Base-by-base conservation (phyloP, 2,888 invertebrate genomes). In the Caenorhabditis auriculariae region DNA sequence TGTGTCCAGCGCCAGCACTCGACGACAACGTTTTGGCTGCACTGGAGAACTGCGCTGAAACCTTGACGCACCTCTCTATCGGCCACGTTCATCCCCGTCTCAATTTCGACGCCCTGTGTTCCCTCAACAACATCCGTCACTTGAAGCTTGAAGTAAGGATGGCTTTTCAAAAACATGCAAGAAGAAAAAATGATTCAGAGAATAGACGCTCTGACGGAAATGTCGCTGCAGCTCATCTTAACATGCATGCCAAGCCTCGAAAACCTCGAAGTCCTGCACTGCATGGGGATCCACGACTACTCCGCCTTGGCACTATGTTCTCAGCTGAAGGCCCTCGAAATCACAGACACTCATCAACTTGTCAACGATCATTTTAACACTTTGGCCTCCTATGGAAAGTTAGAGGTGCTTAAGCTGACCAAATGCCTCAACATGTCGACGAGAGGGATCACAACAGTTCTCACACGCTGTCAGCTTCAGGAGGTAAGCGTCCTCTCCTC, bases 341-440 rank as follows among this genome's bases (percentile, higher is more conserved):
- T 66, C 32, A 44, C 51, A 17, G 59, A 62, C 45, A 59, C 66
- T 9, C 53, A 50, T 45, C 59, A 61, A 49, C 53, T 66, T 41
- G 46, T 45, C 41, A 45, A 61, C 43, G 57, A 61, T 37, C 51
- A 60, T 44, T 46, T 56, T 26, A 37, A 37, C 28, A 45, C 37
- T 19, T 46, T 59, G 21, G 51, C 56, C 27, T 49, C 48, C 19
- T 49, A 49, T 37, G 54, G 52, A 2, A 45, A 47, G 26, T 32
- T 60, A 19, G 48, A 60, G 35, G 46, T 19, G 3, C 56, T 66
- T 17, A 32, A 47, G 12, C 19, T 66, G 38, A 38, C 60, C 53
- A 57, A 66, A 28, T 66, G 63, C 55, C 43, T 58, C 19, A 66
- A 66, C 35, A 39, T 63, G 17, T 45, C 65, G 19, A 53, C 65